Percentiles rank a stretch among this genome's conserved stretches.
Evolutionary conservation across 1,140 invertebrate species (phyloP).

Genomic region (Popillia japonica): DNA sequence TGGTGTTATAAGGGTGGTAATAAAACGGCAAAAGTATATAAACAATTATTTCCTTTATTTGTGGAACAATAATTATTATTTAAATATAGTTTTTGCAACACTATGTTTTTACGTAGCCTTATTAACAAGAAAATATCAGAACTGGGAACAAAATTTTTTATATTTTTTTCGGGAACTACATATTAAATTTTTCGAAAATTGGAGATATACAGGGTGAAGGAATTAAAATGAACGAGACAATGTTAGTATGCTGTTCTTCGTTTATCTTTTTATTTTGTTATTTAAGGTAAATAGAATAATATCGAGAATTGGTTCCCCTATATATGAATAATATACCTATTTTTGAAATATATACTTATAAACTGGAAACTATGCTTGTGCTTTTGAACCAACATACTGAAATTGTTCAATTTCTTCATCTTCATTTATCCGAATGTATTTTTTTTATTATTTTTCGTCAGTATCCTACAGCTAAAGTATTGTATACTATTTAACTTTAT

Average conservation of each 20-base stretch:
- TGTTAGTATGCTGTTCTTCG: no score
- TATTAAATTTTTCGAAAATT: not conserved
- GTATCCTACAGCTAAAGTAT: constrained; percentile 25
- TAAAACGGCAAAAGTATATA: not conserved
- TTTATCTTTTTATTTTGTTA: not conserved
- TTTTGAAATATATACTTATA: not conserved
- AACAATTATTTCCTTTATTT: constrained; percentile 34
- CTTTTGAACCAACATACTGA: constrained; percentile 23
- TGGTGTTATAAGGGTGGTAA: no score
- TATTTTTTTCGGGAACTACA: not conserved
- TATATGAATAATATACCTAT: constrained; percentile 6
- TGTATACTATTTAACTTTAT: constrained; percentile 29
- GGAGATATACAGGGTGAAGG: not conserved
- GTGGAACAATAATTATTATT: constrained; percentile 34
- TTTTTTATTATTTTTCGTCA: not conserved
- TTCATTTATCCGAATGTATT: not conserved
- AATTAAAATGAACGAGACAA: not conserved
- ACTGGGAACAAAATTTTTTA: constrained; percentile 34
- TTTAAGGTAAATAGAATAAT: constrained; percentile 6
- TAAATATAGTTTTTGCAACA: constrained; percentile 30
- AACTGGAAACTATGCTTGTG: constrained; percentile 21
- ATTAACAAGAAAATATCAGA: constrained; percentile 35
- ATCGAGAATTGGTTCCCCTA: constrained; percentile 20
- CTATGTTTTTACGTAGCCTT: constrained; percentile 23
- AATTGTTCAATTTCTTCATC: not conserved